Evolutionary conservation across 2,113 vertebrate genomes (phyloP).

Genomic region (Felis chaus): DNA sequence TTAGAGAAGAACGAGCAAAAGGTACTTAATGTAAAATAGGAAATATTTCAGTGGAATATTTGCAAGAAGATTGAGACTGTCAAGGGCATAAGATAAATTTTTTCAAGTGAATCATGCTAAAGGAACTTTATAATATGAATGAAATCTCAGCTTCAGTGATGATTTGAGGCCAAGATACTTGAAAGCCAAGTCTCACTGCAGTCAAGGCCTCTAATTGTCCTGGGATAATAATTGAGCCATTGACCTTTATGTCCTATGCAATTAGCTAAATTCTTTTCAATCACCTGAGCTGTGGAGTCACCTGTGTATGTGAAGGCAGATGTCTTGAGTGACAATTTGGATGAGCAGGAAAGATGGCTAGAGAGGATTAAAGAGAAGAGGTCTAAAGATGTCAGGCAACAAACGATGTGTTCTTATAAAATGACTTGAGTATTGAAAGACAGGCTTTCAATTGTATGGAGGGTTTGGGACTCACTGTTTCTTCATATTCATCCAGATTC

Average conservation of each 20-base stretch:
- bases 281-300: not conserved
- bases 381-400: not conserved
- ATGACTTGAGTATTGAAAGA: not conserved
- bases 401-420: not conserved
- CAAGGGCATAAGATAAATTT: not conserved
- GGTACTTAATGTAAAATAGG: not conserved
- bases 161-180: not conserved
- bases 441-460: rapidly evolving
- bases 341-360: not conserved
- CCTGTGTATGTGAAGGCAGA: not conserved
- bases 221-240: not conserved
- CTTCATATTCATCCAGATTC: not conserved
- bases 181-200: not conserved
- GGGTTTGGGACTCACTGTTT: not conserved
- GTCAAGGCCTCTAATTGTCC: not conserved
- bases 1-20: not conserved
- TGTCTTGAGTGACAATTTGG: not conserved
- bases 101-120: not conserved
- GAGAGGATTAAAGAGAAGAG: not conserved
- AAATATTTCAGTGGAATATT: not conserved
- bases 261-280: not conserved
- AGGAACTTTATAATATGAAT: not conserved
- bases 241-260: not conserved
- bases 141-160: not conserved
- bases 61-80: not conserved